These are phyloP conservation scores for Xanthostigma xanthostigma DNA, from an alignment of 2,888 invertebrate species.

Conservation along the genomic window DNA sequence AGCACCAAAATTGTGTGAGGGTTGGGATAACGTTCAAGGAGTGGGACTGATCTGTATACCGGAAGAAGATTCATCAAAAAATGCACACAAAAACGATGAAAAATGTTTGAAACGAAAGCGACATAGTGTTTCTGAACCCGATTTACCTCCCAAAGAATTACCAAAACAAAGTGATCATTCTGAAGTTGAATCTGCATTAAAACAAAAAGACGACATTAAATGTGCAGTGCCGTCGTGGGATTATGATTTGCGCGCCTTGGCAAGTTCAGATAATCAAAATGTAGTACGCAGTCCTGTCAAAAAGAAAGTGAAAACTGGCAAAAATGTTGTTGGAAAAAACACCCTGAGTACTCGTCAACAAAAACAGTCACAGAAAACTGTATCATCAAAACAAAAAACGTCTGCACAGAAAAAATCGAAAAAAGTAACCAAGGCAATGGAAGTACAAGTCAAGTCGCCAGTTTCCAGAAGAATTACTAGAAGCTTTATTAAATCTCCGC, in stretches of 20 bases:
- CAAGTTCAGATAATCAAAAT: constrained; percentile 2
- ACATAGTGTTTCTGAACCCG: constrained; percentile 2
- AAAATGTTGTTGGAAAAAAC: too few relatives aligned
- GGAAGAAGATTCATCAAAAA: not conserved
- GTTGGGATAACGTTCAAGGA: constrained; percentile 7
- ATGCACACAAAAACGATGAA: not conserved
- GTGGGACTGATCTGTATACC: constrained; percentile 5
- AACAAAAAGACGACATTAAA: constrained; percentile 5
- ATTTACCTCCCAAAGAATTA: not conserved
- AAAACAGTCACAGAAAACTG: too few relatives aligned
- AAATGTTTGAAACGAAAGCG: not conserved
- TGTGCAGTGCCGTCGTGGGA: constrained; percentile 17
- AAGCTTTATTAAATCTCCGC: not conserved
- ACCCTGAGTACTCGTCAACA: too few relatives aligned
- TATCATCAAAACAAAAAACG: too few relatives aligned
- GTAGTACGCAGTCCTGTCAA: not conserved
- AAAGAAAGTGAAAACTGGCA: not conserved
- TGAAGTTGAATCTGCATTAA: constrained; percentile 1
- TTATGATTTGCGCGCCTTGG: constrained; percentile 17
- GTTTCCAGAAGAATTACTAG: not conserved
- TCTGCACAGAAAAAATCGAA: too few relatives aligned
- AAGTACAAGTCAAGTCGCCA: not conserved
- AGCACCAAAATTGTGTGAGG: constrained; percentile 5
- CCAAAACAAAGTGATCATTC: not conserved
- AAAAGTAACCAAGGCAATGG: too few relatives aligned